These are phyloP conservation scores for Dryoscopus gambensis DNA, from an alignment of 2,113 vertebrate species.

Conservation along the genomic window DNA sequence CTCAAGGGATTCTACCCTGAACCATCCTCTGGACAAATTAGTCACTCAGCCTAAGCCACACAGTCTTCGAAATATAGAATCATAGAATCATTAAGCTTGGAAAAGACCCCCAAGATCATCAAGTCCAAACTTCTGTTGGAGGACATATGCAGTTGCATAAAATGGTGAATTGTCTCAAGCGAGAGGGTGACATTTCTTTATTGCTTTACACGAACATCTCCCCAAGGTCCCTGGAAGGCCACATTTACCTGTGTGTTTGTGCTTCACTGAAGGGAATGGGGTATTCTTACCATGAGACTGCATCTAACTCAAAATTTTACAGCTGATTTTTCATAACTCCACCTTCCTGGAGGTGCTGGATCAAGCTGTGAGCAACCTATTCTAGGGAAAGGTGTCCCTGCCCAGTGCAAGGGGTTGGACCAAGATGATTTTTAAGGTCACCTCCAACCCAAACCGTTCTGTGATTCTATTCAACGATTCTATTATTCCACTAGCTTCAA, in stretches of 20 bases:
- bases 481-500: background rate
- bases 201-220: background rate
- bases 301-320: background rate
- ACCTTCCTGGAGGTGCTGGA: background rate
- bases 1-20: background rate
- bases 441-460: background rate
- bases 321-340: background rate
- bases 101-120: background rate
- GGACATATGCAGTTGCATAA: background rate
- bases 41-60: background rate
- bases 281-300: fast-evolving
- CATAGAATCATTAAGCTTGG: background rate
- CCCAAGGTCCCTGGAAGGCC: background rate
- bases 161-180: background rate
- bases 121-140: background rate
- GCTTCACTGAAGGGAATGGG: background rate
- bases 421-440: background rate
- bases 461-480: background rate
- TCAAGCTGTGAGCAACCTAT: background rate
- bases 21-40: background rate
- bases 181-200: background rate
- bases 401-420: background rate
- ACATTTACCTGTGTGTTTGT: background rate
- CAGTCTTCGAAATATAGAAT: background rate
- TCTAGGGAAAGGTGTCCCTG: background rate